Percentiles rank a stretch among this genome's conserved stretches.
These are phyloP conservation scores for Byasa hedistus DNA, from an alignment of 2,888 invertebrate species.

Conservation along the genomic window DNA sequence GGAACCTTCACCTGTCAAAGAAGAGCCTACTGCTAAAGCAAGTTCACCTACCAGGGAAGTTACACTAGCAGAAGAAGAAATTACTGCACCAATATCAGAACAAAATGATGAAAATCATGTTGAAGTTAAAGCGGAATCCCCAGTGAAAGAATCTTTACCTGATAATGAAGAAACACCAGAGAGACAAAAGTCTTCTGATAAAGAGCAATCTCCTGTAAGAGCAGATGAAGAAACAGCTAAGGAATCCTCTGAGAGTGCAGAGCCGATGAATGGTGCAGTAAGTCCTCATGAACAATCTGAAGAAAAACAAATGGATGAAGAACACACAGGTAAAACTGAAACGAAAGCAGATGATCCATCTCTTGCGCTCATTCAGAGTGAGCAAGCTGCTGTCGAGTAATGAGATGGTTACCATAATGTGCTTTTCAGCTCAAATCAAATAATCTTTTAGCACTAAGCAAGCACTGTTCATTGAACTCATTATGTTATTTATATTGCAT, in stretches of 20 bases:
- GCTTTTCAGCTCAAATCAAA: constrained; percentile 72
- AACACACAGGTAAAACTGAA: constrained; percentile 43
- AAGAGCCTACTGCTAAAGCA: constrained; percentile 44
- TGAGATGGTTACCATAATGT: constrained; percentile 46
- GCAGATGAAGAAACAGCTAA: constrained; percentile 48
- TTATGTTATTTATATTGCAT: constrained; percentile 68
- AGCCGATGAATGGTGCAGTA: constrained; percentile 58
- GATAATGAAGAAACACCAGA: constrained; percentile 47
- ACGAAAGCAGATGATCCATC: constrained; percentile 63
- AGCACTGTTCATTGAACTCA: constrained; percentile 66
- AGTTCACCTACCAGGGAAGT: constrained; percentile 46
- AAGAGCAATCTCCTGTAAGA: constrained; percentile 49
- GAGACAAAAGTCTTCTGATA: constrained; percentile 54
- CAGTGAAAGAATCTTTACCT: constrained; percentile 42
- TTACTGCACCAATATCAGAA: constrained; percentile 33
- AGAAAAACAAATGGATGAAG: constrained; percentile 52
- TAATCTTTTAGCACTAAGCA: constrained; percentile 69
- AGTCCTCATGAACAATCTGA: constrained; percentile 71
- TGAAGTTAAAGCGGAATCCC: constrained; percentile 40
- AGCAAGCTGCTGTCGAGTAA: constrained; percentile 64
- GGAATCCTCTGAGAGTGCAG: constrained; percentile 53
- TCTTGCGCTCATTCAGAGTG: constrained; percentile 68
- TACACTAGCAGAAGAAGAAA: constrained; percentile 38
- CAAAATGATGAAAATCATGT: constrained; percentile 17
- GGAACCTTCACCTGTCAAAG: constrained; percentile 42